Base-by-base conservation (phyloP, 2,797 vertebrate species). In the Sylvilagus floridanus region DNA sequence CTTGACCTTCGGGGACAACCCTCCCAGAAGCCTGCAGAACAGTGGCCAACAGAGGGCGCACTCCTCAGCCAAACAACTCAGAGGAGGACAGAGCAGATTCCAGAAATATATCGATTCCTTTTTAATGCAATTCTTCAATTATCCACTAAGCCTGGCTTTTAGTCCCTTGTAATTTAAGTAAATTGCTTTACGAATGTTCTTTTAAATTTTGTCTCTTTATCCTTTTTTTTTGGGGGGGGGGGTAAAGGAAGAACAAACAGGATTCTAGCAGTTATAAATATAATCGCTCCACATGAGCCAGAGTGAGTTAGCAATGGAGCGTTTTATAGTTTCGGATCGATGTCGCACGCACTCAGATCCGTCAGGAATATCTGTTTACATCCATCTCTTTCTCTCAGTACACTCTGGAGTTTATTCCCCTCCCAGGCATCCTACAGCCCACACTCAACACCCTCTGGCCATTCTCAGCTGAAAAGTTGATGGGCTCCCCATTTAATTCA, bases 61-160 rank as follows among this genome's bases (percentile, higher is more conserved):
- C 77, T 68, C 66, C 47, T 92, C 60, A 92, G 93, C 94, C 93
- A 17, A 97, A 95, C 57, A 94, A 92, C 91, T 88, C 84, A 42
- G 32, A 88, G 72, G 75, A 90, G 81, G 92, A 88, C 94, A 96
- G 87, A 88, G 26, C 7, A 76, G 88, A 95, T 96, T 97, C 97
- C 86, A 93, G 32, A 86, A 96, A 89, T 93, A 95, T 88, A 92
- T 75, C 4, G 95, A 97, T 95, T 92, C 78, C 83, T 97, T 86
- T 91, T 94, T 92, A 97, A 72, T 88, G 96, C 87, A 93, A 60
- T 96, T 62, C 81, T 94, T 97, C 95, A 97, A 97, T 98, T 97
- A 97, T 78, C 97, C 93, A 92, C n/a, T 52, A 24, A 84, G 69
- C 73, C 57, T 42, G 54, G 77, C 81, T 96, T 95, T 95, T 68